Evolutionary conservation across 2,113 vertebrate species (phyloP).

Genomic region (Theristicus caerulescens): DNA sequence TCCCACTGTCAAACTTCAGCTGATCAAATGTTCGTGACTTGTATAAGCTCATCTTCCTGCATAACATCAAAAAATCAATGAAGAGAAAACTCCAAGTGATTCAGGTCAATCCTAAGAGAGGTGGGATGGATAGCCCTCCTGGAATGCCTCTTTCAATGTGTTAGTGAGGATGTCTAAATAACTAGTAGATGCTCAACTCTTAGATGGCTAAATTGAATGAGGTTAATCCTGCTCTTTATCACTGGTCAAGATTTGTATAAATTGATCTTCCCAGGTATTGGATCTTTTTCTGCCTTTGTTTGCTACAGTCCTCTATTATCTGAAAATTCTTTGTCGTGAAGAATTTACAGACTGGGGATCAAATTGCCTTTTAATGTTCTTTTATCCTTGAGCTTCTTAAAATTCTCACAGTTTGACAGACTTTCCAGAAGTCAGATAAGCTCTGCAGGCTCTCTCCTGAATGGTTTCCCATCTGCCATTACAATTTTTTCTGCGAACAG

Average conservation of each 20-base stretch:
- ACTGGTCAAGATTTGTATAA: neutral
- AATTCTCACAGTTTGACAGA: neutral
- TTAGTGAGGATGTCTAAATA: neutral
- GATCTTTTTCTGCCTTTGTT: neutral
- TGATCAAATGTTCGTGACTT: neutral
- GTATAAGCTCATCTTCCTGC: neutral
- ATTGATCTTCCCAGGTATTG: neutral
- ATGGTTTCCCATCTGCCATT: neutral
- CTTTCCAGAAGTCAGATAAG: neutral
- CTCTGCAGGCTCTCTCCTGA: neutral
- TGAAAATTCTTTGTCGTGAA: neutral
- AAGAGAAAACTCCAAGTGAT: neutral
- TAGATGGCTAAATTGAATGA: neutral
- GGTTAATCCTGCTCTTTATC: neutral
- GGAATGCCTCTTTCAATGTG: neutral
- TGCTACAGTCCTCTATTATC: neutral
- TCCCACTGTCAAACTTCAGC: neutral
- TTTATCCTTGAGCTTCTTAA: constrained; percentile 5
- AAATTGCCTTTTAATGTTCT: neutral
- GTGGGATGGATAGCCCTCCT: neutral
- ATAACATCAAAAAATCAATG: neutral
- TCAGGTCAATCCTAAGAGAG: neutral
- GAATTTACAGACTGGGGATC: neutral
- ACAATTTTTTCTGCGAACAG: neutral
- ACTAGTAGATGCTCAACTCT: neutral